Base-by-base conservation (phyloP, 2,113 vertebrate species). In the Toxotes jaculatrix region DNA sequence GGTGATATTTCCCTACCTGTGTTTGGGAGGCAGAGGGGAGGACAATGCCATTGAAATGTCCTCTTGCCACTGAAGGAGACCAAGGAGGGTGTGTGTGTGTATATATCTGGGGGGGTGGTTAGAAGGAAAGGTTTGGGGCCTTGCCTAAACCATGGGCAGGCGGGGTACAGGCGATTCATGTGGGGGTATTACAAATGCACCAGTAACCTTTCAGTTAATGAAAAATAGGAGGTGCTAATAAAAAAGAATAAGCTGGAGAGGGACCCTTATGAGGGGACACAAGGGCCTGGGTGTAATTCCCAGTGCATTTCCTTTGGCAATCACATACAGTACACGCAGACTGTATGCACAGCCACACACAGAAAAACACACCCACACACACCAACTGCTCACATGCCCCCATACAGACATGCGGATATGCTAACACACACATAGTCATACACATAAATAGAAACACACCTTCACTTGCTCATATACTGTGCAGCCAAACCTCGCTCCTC, bases 191-290 rank as follows among this genome's bases (percentile, higher is more conserved):
- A 81, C 72, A 79, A 88, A 92, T 80, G 90, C 84, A 79, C 90
- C 78, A 85, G 87, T 92, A 94, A 94, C 93, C 92, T 94, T 94
- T 91, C 87, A 88, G 88, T 90, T 92, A 91, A 95, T 93, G 90
- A 93, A 94, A 94, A 92, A 88, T 78, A 84, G 84, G 75, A 91
- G 65, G 75, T 2, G 61, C 79, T 92, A 94, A 93, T 94, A 93
- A 93, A 92, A 93, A 66, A 88, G 83, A 89, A 83, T 87, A 91
- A 88, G 74, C 87, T 74, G 61, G 67, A 87, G 75, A 87, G 87
- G 78, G 77, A 77, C 77, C 78, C 83, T 85, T 86, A 81, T 80
- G 65, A 90, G 62, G 60, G 76, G 77, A 80, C 64, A 74, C 21
- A 14, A 73, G 34, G 59, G 51, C 59, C 64, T 62, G 38, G 68